Percentiles rank a stretch among this genome's conserved stretches.
phyloP scores from a whole-genome alignment of 2,113 vertebrate genomes.

The Stictonetta naevosa region DNA sequence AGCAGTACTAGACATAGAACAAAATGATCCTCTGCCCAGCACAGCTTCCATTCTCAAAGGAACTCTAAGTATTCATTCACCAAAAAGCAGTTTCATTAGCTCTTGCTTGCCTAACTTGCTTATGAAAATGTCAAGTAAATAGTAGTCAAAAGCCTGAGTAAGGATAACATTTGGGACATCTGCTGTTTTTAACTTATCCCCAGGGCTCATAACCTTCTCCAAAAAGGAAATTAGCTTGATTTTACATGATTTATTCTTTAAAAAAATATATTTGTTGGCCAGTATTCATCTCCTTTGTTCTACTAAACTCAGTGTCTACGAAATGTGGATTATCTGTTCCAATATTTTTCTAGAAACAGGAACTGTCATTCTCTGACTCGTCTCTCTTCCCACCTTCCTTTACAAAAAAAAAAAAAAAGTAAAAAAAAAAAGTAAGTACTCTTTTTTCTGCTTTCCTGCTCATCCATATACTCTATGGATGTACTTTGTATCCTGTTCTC shows the following conservation, averaged over 20 bases:
- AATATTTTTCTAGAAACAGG: constrained; percentile 45
- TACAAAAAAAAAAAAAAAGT: neutral
- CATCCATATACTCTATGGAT: neutral
- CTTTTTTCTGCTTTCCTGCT: constrained; percentile 19
- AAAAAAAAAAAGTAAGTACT: neutral
- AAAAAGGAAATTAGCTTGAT: constrained; percentile 37
- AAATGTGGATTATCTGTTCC: constrained; percentile 23
- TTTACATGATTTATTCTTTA: constrained; percentile 32
- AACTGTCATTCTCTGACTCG: neutral
- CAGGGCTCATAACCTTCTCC: constrained; percentile 32
- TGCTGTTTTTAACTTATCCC: constrained; percentile 40
- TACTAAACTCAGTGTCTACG: constrained; percentile 1
- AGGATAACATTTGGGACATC: neutral
- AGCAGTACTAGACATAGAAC: neutral
- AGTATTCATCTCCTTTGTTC: constrained; percentile 45
- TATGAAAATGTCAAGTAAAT: constrained; percentile 50
- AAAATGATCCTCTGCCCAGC: neutral
- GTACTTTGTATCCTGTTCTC: constrained; percentile 28
- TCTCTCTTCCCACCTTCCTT: neutral
- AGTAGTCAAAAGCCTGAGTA: constrained; percentile 39
- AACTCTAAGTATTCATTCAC: constrained; percentile 23
- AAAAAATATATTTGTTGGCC: constrained; percentile 53
- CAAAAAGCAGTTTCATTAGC: constrained; percentile 32
- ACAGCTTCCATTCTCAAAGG: neutral
- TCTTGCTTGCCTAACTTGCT: constrained; percentile 32